A percentile compares a stretch with the other conserved stretches of the same genome.
These are phyloP conservation scores for Lethrus apterus DNA, from an alignment of 1,140 invertebrate genomes.

Conservation along the genomic window DNA sequence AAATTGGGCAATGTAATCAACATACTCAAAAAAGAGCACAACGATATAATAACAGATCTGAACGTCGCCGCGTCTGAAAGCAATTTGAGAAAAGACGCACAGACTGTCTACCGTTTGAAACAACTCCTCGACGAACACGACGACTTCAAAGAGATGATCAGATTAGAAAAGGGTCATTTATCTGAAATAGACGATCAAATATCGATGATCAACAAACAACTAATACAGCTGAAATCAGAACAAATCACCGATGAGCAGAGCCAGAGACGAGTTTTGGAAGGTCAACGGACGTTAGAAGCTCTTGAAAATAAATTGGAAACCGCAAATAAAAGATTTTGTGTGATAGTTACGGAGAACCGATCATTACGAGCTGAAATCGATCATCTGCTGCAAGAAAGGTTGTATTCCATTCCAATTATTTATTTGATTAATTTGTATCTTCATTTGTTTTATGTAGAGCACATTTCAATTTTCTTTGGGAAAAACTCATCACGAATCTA, in stretches of 20 bases:
- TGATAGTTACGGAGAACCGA: constrained; percentile 63
- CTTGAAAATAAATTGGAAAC: constrained; percentile 65
- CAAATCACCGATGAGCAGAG: constrained; percentile 10
- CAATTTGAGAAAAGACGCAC: constrained; percentile 2
- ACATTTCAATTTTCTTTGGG: constrained; percentile 43
- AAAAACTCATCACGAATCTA: constrained; percentile 61
- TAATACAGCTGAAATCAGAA: not conserved
- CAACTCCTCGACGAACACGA: constrained; percentile 3
- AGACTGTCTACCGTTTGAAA: not conserved
- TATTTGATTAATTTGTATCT: not conserved
- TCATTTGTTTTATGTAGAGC: constrained; percentile 4
- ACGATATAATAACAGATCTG: constrained; percentile 3
- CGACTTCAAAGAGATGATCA: constrained; percentile 7
- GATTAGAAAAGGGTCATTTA: constrained; percentile 2
- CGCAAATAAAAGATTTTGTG: constrained; percentile 66
- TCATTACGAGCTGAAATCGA: constrained; percentile 70
- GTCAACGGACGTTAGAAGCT: constrained; percentile 46
- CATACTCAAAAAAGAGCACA: constrained; percentile 6
- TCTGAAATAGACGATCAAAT: constrained; percentile 10
- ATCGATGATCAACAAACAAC: constrained; percentile 3
- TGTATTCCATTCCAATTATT: not conserved
- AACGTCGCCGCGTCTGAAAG: constrained; percentile 5
- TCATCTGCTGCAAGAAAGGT: constrained; percentile 65
- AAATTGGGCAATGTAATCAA: constrained; percentile 9
- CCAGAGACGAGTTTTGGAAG: constrained; percentile 7